These are phyloP conservation scores for Stegodyphus mimosarum DNA, from an alignment of 1,140 invertebrate species.

Conservation along the genomic window DNA sequence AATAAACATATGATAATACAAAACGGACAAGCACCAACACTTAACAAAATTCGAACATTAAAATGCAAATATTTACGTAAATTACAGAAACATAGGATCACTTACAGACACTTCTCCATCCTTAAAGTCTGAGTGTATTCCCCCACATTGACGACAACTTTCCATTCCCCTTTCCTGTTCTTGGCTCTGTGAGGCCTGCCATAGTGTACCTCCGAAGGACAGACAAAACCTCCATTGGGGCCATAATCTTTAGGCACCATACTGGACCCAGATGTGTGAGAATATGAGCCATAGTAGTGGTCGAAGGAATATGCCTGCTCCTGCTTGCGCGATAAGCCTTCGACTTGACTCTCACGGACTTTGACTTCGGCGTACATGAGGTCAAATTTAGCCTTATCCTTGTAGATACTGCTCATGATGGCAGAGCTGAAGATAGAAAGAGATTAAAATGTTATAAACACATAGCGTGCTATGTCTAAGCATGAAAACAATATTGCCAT, in stretches of 20 bases:
- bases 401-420: constrained; percentile 79
- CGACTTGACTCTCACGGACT: constrained; percentile 68
- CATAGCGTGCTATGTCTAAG: too few species aligned
- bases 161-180: constrained; percentile 82
- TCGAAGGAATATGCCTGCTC: constrained; percentile 73
- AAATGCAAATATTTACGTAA: not conserved
- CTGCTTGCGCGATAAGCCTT: constrained; percentile 72
- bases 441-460: not conserved
- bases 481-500: too few species aligned
- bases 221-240: constrained; percentile 79
- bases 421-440: constrained; percentile 68
- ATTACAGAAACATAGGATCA: not conserved
- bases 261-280: not conserved
- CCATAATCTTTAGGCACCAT: constrained; percentile 66
- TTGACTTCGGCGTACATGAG: constrained; percentile 78
- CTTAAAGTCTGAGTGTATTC: constrained; percentile 84
- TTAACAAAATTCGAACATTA: not conserved
- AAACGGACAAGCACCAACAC: too few species aligned
- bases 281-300: constrained; percentile 69
- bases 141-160: constrained; percentile 87
- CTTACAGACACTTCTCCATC: constrained; percentile 84
- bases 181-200: constrained; percentile 83
- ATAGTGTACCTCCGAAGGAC: constrained; percentile 85
- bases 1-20: too few species aligned
- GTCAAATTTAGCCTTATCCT: constrained; percentile 77